Evolutionary conservation across 2,797 vertebrate species (phyloP).

Genomic region (Enteromius viviparus): DNA sequence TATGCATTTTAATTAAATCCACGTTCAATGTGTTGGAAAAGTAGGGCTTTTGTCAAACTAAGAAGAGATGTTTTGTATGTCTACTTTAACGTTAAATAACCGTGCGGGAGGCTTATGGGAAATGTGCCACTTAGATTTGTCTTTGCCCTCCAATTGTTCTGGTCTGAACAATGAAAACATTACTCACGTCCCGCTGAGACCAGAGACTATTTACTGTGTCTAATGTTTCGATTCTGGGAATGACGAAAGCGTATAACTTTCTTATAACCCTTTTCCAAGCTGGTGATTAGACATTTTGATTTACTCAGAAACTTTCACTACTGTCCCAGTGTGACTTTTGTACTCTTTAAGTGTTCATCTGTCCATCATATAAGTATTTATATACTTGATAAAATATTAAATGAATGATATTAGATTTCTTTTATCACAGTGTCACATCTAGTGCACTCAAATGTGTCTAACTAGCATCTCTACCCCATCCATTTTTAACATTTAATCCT

Average conservation of each 20-base stretch:
- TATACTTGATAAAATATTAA: background rate
- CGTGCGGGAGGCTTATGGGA: slow-evolving; percentile 4
- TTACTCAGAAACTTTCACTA: slow-evolving; percentile 16
- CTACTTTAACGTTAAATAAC: slow-evolving; percentile 10
- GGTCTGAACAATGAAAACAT: slow-evolving; percentile 15
- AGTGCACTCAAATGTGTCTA: background rate
- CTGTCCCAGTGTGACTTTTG: background rate
- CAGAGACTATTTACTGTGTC: slow-evolving; percentile 61
- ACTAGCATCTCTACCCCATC: background rate
- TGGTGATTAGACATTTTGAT: slow-evolving; percentile 26
- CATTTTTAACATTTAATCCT: background rate
- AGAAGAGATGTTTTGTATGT: background rate
- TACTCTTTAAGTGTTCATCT: background rate
- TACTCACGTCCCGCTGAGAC: background rate
- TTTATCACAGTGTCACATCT: background rate
- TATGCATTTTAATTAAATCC: background rate
- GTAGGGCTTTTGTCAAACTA: background rate
- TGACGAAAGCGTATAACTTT: slow-evolving; percentile 52
- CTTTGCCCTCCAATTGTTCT: background rate
- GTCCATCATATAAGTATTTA: background rate
- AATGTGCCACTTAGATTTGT: slow-evolving; percentile 9
- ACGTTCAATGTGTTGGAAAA: background rate
- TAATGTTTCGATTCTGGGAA: slow-evolving; percentile 62
- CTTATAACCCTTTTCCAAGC: slow-evolving; percentile 30
- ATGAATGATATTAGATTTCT: background rate